Evolutionary conservation across 2,888 invertebrate species (phyloP).

Genomic region (Euspilapteryx auroguttella): DNA sequence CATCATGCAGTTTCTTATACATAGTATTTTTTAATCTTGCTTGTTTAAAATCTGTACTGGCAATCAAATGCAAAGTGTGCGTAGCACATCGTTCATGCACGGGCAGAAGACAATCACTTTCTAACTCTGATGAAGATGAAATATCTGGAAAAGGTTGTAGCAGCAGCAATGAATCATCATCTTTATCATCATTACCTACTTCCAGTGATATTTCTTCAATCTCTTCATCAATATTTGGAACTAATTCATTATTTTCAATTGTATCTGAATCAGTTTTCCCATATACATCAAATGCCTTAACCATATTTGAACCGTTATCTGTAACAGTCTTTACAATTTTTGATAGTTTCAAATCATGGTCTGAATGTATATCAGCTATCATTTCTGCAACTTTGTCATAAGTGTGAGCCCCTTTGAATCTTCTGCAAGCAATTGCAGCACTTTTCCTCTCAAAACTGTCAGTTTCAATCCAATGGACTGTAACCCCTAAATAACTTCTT

Average conservation of each 20-base stretch:
- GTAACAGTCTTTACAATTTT: conserved; percentile 5
- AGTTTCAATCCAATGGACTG: conserved; percentile 1
- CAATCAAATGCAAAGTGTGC: conserved; percentile 11
- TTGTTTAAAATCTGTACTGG: conserved; percentile 7
- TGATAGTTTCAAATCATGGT: conserved; percentile 4
- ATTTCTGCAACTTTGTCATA: conserved; percentile 6
- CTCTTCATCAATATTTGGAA: not conserved
- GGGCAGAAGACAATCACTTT: conserved; percentile 9
- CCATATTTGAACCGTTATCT: conserved; percentile 4
- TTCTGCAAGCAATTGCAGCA: conserved; percentile 4
- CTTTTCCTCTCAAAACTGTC: not conserved
- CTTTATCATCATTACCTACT: no score
- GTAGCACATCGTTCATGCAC: conserved; percentile 10
- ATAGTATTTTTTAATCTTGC: conserved; percentile 9
- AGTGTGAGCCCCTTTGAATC: conserved; percentile 5
- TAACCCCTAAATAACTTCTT: not conserved
- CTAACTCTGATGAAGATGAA: conserved; percentile 7
- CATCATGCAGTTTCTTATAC: conserved; percentile 10
- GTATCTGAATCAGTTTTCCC: conserved; percentile 4
- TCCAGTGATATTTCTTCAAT: no score
- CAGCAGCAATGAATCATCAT: conserved; percentile 5
- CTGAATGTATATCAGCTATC: conserved; percentile 4
- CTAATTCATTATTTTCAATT: conserved; percentile 2
- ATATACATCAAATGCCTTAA: conserved; percentile 4
- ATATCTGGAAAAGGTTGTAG: conserved; percentile 6